phyloP scores from a whole-genome alignment of 2,797 vertebrate species.

The Pteropus rufus region DNA sequence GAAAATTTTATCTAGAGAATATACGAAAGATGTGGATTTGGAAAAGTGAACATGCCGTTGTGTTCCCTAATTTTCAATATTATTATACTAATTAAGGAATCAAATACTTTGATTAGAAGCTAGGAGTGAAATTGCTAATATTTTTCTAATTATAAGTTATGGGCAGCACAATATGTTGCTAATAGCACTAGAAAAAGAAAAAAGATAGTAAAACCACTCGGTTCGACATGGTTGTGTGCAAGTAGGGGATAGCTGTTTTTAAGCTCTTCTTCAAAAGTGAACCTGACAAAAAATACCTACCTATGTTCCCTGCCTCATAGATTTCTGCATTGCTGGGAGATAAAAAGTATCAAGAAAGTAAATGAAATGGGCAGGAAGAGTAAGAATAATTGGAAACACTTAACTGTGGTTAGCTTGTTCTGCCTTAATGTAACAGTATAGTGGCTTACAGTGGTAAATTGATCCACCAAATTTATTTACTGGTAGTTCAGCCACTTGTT shows the following conservation, averaged over 20 bases:
- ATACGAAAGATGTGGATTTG: background rate
- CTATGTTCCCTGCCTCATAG: background rate
- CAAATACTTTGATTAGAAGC: background rate
- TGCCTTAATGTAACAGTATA: background rate
- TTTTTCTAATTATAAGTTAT: background rate
- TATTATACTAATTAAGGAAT: background rate
- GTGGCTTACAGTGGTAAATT: background rate
- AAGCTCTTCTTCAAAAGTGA: constrained; percentile 5
- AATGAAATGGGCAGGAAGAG: constrained; percentile 34
- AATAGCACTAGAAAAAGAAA: background rate
- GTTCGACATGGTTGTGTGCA: background rate
- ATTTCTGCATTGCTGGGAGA: constrained; percentile 56
- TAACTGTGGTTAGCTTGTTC: background rate
- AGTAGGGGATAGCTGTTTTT: background rate
- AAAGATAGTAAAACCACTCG: constrained; percentile 11
- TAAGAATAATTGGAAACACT: background rate
- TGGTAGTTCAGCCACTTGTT: background rate
- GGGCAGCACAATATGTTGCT: background rate
- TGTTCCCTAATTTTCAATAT: background rate
- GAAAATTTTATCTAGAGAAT: background rate
- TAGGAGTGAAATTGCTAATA: background rate
- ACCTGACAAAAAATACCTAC: background rate
- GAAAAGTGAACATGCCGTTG: background rate
- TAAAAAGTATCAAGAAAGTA: constrained; percentile 2
- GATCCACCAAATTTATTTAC: background rate